phyloP scores from a whole-genome alignment of 2,113 vertebrate genomes.

The Pagrus major region DNA sequence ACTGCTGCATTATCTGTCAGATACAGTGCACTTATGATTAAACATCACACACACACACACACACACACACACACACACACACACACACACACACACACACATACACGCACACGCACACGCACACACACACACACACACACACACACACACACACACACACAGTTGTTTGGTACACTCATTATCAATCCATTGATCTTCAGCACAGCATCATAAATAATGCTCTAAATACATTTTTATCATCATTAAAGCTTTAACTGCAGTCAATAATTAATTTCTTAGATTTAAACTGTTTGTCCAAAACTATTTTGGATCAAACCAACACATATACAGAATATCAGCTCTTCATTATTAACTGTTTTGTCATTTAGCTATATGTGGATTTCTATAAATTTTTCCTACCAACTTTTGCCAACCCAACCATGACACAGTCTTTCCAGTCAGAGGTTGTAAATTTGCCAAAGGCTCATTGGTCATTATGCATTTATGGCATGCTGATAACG shows the following conservation, averaged over 20 bases:
- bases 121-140: background rate
- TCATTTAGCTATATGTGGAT: background rate
- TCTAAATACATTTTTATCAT: background rate
- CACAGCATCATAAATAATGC: constrained; percentile 35
- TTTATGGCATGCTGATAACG: constrained; percentile 58
- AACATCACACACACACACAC: constrained; percentile 2
- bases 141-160: background rate
- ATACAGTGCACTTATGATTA: constrained; percentile 50
- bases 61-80: constrained; percentile 3
- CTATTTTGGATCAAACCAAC: background rate
- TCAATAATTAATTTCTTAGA: constrained; percentile 13
- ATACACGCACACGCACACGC: background rate
- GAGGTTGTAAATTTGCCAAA: background rate
- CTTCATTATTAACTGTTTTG: background rate
- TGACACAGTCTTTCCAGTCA: background rate
- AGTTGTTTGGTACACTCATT: background rate
- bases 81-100: background rate
- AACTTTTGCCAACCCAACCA: accelerated
- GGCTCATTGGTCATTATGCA: background rate
- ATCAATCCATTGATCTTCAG: constrained; percentile 32
- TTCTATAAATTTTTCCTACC: background rate
- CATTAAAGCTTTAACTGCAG: background rate
- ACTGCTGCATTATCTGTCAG: constrained; percentile 48
- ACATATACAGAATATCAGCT: background rate
- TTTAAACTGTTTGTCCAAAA: background rate